phyloP scores from a whole-genome alignment of 2,888 invertebrate genomes.

The Hypselothyrea guttata region DNA sequence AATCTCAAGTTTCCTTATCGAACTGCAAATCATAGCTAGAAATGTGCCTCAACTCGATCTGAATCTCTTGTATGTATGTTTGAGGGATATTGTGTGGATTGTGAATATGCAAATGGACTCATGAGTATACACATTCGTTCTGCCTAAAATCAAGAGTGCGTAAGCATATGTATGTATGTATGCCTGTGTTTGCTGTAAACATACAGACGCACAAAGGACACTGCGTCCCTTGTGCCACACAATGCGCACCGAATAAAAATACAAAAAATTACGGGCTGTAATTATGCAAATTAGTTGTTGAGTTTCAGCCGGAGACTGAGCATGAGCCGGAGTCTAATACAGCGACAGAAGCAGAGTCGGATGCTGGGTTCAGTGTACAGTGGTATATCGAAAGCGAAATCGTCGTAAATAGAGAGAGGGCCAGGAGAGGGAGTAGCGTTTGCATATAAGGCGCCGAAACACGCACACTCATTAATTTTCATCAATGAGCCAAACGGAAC shows the following conservation, averaged over 20 bases:
- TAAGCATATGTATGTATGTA: constrained; percentile 38
- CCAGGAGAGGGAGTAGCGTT: constrained; percentile 9
- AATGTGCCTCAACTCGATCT: constrained; percentile 20
- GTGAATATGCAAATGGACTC: constrained; percentile 44
- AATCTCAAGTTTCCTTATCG: too few relatives aligned
- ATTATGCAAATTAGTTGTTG: constrained; percentile 74
- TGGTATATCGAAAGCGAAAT: constrained; percentile 50
- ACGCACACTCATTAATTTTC: constrained; percentile 76
- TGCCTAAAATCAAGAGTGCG: constrained; percentile 51
- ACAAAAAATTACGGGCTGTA: constrained; percentile 72
- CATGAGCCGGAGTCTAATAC: constrained; percentile 11
- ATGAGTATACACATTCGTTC: constrained; percentile 18
- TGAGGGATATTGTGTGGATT: constrained; percentile 31
- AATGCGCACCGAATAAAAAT: constrained; percentile 11
- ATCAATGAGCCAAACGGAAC: constrained; percentile 60
- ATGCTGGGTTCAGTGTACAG: constrained; percentile 22
- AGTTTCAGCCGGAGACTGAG: constrained; percentile 28
- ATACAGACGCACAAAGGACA: constrained; percentile 66
- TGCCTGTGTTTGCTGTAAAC: constrained; percentile 12
- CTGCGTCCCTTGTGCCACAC: constrained; percentile 63
- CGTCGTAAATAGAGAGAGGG: constrained; percentile 26
- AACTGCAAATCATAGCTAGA: too few relatives aligned
- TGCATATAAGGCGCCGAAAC: constrained; percentile 57
- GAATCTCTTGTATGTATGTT: constrained; percentile 3
- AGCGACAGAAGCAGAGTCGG: constrained; percentile 26